These are phyloP conservation scores for Anabas testudineus DNA, from an alignment of 2,797 vertebrate genomes.

Conservation along the genomic window DNA sequence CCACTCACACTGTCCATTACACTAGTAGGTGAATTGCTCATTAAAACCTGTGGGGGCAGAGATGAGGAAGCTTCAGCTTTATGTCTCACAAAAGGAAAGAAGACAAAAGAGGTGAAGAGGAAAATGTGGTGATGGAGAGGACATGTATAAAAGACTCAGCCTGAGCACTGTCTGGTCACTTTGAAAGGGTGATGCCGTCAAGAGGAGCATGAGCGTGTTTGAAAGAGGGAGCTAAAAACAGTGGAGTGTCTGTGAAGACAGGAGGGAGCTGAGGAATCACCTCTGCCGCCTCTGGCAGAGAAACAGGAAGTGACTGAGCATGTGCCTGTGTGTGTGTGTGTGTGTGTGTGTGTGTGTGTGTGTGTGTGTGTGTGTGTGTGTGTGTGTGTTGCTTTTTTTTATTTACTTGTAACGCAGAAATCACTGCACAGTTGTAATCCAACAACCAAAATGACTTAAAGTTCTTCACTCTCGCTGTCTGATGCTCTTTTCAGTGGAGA, in stretches of 20 bases:
- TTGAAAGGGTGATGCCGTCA: slow-evolving; percentile 27
- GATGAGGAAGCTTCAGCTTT: neutral
- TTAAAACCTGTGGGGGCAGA: rapidly evolving
- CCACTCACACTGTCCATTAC: neutral
- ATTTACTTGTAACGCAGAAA: neutral
- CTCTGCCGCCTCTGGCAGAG: slow-evolving; percentile 59
- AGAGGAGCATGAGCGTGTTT: slow-evolving; percentile 21
- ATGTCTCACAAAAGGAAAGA: neutral
- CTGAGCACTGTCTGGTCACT: slow-evolving; percentile 2
- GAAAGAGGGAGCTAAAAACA: slow-evolving; percentile 71
- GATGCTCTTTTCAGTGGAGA: neutral
- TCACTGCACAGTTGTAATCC: too few species aligned
- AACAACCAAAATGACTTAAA: too few species aligned
- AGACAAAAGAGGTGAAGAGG: slow-evolving; percentile 13
- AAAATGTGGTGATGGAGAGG: slow-evolving; percentile 14
- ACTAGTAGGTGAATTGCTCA: neutral
- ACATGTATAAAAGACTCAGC: slow-evolving; percentile 6
- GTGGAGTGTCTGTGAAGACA: slow-evolving; percentile 57
- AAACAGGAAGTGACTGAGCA: slow-evolving; percentile 8
- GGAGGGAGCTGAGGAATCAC: slow-evolving; percentile 65
- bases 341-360: slow-evolving; percentile 5
- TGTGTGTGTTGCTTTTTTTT: neutral
- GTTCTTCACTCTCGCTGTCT: neutral
- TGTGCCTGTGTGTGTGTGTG: slow-evolving; percentile 19
- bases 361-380: slow-evolving; percentile 5